Percentiles rank a stretch among this genome's conserved stretches.
These are phyloP conservation scores for Mesocricetus auratus DNA, from an alignment of 2,113 vertebrate species.

Conservation along the genomic window DNA sequence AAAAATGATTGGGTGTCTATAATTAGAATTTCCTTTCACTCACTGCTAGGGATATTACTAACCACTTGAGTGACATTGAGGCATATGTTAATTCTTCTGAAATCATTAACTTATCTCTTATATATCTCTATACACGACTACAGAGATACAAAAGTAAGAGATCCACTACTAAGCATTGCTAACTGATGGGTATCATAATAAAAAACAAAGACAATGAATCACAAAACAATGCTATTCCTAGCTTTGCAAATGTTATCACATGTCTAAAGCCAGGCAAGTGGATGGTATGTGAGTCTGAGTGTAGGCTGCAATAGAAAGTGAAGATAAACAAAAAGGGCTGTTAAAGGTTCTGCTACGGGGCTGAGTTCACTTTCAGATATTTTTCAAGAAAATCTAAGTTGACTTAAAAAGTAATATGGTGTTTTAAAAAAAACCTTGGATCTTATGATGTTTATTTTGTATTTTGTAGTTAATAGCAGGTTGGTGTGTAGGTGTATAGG, in stretches of 20 bases:
- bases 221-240: neutral
- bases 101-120: neutral
- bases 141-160: neutral
- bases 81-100: neutral
- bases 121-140: neutral
- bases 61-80: neutral
- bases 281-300: neutral
- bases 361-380: neutral
- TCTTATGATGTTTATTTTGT: neutral
- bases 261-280: neutral
- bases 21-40: neutral
- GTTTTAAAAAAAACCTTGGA: no score
- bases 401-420: neutral
- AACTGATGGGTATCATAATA: conserved; percentile 2
- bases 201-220: neutral
- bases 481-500: neutral
- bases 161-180: neutral
- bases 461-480: neutral
- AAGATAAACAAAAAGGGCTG: neutral
- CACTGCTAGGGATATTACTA: neutral
- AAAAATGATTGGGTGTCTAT: neutral
- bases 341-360: neutral
- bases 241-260: neutral
- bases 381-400: neutral
- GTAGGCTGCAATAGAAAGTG: neutral